Conservation (phyloP, 2,113 vertebrate genomes). For the Psilopsiagon aurifrons region DNA sequence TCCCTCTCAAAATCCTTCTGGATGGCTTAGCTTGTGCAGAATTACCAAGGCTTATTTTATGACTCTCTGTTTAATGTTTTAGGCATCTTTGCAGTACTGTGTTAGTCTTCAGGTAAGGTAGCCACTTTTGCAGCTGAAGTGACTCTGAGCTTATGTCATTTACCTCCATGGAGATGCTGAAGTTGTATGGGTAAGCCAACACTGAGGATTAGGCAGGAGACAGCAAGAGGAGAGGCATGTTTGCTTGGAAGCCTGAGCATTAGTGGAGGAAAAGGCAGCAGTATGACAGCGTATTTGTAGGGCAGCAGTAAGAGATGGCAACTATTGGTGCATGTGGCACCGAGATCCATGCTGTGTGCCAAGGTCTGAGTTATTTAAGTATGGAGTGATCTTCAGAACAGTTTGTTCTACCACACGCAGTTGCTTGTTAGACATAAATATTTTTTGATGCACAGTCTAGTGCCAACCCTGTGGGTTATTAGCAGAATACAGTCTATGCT, state of each 20-base stretch:
- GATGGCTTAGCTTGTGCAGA: not conserved
- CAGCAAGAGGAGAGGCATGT: not conserved
- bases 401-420: not conserved
- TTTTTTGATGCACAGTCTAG: not conserved
- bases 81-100: not conserved
- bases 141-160: not conserved
- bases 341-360: fast-evolving
- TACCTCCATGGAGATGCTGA: not conserved
- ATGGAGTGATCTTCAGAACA: not conserved
- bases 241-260: not conserved
- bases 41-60: conserved; percentile 13
- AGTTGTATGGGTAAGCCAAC: not conserved
- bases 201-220: not conserved
- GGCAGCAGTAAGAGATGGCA: not conserved
- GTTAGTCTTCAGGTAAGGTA: not conserved
- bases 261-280: not conserved
- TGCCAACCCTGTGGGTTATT: not conserved
- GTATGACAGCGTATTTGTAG: not conserved
- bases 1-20: conserved; percentile 2
- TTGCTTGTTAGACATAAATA: not conserved
- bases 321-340: not conserved
- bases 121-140: not conserved
- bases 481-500: not conserved
- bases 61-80: not conserved
- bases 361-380: not conserved